Percentiles rank a stretch among this genome's conserved stretches.
Conservation (phyloP, 37 sponge, comb jelly and placozoan species). For the Corticium candelabrum region DNA sequence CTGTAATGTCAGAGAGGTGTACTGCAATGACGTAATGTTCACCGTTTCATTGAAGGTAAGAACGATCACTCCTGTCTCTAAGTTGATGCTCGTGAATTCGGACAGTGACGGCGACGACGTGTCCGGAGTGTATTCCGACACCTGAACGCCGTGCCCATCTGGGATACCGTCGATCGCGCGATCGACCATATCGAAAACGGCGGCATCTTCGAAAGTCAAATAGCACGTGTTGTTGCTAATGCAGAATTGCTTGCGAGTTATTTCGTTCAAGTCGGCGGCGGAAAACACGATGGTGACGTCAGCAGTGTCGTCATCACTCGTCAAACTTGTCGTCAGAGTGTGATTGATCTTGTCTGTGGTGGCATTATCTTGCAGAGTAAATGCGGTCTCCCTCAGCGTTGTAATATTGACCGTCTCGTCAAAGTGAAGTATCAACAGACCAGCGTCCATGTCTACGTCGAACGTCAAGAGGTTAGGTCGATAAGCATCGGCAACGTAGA, state of each 20-base stretch:
- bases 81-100: conserved; percentile 62
- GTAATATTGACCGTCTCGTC: conserved; percentile 78
- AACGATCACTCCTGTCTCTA: conserved; percentile 31
- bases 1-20: conserved; percentile 50
- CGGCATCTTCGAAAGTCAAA: conserved; percentile 54
- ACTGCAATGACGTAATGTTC: conserved; percentile 46
- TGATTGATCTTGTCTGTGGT: conserved; percentile 23
- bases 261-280: conserved; percentile 71
- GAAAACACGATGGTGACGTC: conserved; percentile 36
- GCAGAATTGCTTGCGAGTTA: conserved; percentile 70
- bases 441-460: conserved; percentile 72
- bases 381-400: conserved; percentile 32
- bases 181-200: conserved; percentile 74
- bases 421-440: conserved; percentile 60
- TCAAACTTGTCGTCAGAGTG: conserved; percentile 49
- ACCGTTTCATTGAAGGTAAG: conserved; percentile 81
- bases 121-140: conserved; percentile 43
- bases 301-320: conserved; percentile 37
- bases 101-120: conserved; percentile 47
- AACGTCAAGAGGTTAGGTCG: conserved; percentile 58
- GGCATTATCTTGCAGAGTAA: conserved; percentile 54
- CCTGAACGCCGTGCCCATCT: conserved; percentile 37
- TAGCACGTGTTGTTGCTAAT: conserved; percentile 32
- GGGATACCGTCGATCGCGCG: conserved; percentile 60
- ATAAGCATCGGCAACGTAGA: conserved; percentile 45